phyloP scores from a whole-genome alignment of 1,140 invertebrate species.

The Pseudomyrmex sp. region DNA sequence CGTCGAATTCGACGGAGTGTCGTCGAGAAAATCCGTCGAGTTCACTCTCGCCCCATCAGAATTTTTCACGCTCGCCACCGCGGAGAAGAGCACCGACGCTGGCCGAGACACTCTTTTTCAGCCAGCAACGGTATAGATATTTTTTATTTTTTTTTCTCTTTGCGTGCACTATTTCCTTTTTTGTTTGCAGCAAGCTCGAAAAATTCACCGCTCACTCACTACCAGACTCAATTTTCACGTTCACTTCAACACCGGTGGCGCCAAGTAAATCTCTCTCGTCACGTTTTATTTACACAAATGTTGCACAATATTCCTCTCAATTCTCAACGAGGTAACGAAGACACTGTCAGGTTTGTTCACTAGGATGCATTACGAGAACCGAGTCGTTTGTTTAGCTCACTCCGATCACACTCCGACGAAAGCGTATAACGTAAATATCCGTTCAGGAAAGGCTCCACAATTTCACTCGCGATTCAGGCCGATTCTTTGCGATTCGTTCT shows the following conservation, averaged over 20 bases:
- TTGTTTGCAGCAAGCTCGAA: not conserved
- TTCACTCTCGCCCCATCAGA: not conserved
- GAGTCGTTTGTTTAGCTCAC: not conserved
- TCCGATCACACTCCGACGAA: not conserved
- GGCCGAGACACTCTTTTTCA: not conserved
- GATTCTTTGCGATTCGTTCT: not conserved
- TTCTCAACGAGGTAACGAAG: not conserved
- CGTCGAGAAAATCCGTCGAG: constrained; percentile 2
- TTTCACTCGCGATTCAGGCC: constrained; percentile 4
- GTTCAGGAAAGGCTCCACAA: not conserved
- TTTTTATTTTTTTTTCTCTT: not conserved
- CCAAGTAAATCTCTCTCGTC: not conserved
- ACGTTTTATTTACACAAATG: not conserved
- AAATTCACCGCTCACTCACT: not conserved
- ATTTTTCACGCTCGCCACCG: constrained; percentile 7
- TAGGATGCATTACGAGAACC: not conserved
- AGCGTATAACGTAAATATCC: not conserved
- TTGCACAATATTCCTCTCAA: not conserved
- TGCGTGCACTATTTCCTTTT: constrained; percentile 4
- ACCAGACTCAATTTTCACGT: constrained; percentile 42
- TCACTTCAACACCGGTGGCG: constrained; percentile 14
- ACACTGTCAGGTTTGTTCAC: not conserved
- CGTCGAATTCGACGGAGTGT: not conserved
- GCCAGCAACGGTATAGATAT: not conserved
- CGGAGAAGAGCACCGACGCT: not conserved